Base-by-base conservation (phyloP, 2,113 vertebrate species). In the Sarotherodon lohbergeri region DNA sequence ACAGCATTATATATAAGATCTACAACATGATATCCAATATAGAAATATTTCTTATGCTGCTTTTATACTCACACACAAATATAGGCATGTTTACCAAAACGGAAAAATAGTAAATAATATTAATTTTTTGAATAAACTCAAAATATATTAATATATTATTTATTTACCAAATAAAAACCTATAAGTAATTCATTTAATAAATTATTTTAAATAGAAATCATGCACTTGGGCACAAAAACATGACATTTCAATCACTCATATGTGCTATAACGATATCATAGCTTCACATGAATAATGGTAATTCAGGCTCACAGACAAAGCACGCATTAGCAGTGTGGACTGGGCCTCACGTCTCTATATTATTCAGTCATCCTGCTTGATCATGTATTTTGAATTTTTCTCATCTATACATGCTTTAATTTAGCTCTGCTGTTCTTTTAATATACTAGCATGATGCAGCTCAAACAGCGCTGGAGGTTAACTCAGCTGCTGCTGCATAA, bases 401-500 rank as follows among this genome's bases (percentile, higher is more conserved):
- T 29, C 2, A 41, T 27, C 12, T 9, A 4, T 43, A 2, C 17
- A 3, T 19, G 41, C 34, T 36, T 59, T 14, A 71, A 54, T 71
- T 4, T 22, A 61, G 1, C 34, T 80, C 5, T 32, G 57, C 5
- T 12, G 8, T 10, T 11, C 43, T 84, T 54, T 63, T 82, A 1
- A 61, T 79, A 19, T 43, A n/a, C 43, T 83, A 61, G 3, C 63
- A 17, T 66, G 24, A 32, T 68, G 48, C 32, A 9, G 48, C 57
- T 81, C 50, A 36, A n/a, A 66, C 27, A 4, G 22, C 19, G 59
- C 39, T 50, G 88, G 80, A 52, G 81, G 32, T 59, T 24, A 54
- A 83, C 84, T 83, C 83, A 71, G 88, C 86, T 52, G 17, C 22
- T 61, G 76, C 48, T 52, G 46, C 91, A 93, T 93, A 48, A 92